Evolutionary conservation across 1,140 invertebrate genomes (phyloP), one percentile per base, ranked within the genome.

Genomic region (Bombus difficillimus): DNA sequence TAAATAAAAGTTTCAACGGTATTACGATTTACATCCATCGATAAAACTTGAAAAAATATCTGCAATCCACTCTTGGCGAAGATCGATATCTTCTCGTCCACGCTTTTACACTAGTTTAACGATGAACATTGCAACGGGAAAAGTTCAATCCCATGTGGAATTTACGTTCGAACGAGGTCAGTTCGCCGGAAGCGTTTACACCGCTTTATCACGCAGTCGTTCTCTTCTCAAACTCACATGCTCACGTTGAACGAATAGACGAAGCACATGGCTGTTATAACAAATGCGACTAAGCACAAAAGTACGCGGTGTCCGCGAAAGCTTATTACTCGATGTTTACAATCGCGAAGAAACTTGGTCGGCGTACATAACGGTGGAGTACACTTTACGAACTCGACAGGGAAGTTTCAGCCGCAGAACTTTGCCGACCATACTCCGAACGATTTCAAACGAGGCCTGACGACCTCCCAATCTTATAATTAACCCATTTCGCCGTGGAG

Each of bases 281-380:
- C 82, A 90, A 90, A 90, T 81, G 86, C 64, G 64, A 80, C 71
- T 90, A 89, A 90, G 88, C 88, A 75, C 88, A 89, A 90, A 90
- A 90, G 89, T 89, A 78, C 47, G 57, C 57, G 43, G 68, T 47
- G 66, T 82, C 81, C 82, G 82, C 82, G 79, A 86, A 90, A 90
- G 89, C 89, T 85, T 90, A 90, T 90, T 90, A 90, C 89, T 81
- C 59, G 89, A 84, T 90, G 89, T 90, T 90, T 90, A 90, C 86
- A 88, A 80, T 83, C 80, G 71, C 76, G 66, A 34, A 41, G 86
- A 90, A 90, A 90, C 88, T 90, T 90, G 83, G 80, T 47, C 66
- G 78, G 53, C 32, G 69, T 39, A 71, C 73, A 57, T 39, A 59
- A 81, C 78, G 82, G 64, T 66, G 79, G 32, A 81, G 78, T 57